Evolutionary conservation across 2,888 invertebrate species (phyloP).

Genomic region (Troglohyphantes excavatus): DNA sequence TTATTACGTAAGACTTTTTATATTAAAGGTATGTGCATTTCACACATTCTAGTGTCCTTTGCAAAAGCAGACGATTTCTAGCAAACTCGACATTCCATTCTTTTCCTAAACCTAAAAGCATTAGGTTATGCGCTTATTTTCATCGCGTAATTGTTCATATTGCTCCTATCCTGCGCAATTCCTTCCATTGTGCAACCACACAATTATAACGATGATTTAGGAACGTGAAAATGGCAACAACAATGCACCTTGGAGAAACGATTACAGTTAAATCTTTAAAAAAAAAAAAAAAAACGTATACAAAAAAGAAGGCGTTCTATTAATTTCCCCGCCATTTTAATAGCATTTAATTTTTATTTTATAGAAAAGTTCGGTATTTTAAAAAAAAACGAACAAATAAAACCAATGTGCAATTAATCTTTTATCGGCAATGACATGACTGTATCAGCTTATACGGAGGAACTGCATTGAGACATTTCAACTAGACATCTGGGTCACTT

Average conservation of each 20-base stretch:
- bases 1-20: no score
- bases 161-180: not conserved
- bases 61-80: no score
- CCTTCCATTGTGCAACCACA: not conserved
- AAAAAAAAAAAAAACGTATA: no score
- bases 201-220: not conserved
- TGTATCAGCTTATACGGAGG: no score
- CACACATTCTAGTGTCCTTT: no score
- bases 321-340: conserved; percentile 13
- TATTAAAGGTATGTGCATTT: no score
- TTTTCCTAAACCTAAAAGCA: no score
- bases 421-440: not conserved
- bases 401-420: not conserved
- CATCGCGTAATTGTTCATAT: not conserved
- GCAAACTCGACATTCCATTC: no score
- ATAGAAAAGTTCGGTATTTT: not conserved
- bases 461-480: no score
- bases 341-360: conserved; percentile 17
- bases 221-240: not conserved
- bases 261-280: not conserved
- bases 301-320: not conserved
- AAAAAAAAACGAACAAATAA: not conserved
- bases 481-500: conserved; percentile 41
- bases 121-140: no score
- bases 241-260: not conserved